These are phyloP conservation scores for Temnothorax curvispinosus DNA, from an alignment of 1,140 invertebrate genomes.

Conservation along the genomic window DNA sequence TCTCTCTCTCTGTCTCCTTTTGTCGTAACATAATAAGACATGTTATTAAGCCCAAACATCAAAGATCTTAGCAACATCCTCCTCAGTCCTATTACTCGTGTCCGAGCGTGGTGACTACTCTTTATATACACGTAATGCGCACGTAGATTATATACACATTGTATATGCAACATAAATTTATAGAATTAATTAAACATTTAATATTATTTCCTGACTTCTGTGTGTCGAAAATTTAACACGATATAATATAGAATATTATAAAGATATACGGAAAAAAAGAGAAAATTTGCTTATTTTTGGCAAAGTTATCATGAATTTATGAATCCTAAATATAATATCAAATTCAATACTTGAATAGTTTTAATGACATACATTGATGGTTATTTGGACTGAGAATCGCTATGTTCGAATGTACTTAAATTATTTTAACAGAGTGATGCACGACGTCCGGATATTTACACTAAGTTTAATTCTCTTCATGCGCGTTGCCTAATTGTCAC, in stretches of 20 bases:
- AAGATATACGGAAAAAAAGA: background rate
- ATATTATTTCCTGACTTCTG: background rate
- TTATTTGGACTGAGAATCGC: background rate
- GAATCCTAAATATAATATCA: background rate
- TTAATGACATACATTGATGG: background rate
- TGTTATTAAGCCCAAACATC: background rate
- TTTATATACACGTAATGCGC: too few species aligned
- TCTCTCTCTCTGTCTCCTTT: background rate
- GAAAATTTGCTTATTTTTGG: background rate
- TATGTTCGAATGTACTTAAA: background rate
- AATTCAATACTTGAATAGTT: conserved; percentile 6
- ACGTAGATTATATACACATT: too few species aligned
- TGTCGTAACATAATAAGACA: background rate
- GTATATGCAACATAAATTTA: background rate
- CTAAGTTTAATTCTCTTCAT: background rate
- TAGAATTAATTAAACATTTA: background rate
- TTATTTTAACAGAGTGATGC: background rate
- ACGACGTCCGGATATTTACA: background rate
- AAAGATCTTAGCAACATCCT: background rate
- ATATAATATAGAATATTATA: background rate
- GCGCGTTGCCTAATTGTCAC: conserved; percentile 17
- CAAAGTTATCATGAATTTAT: background rate
- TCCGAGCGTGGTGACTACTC: too few species aligned
- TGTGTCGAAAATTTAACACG: background rate
- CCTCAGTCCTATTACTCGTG: too few species aligned